These are phyloP conservation scores for Cichladusa arquata DNA, from an alignment of 2,113 vertebrate species.

Conservation along the genomic window DNA sequence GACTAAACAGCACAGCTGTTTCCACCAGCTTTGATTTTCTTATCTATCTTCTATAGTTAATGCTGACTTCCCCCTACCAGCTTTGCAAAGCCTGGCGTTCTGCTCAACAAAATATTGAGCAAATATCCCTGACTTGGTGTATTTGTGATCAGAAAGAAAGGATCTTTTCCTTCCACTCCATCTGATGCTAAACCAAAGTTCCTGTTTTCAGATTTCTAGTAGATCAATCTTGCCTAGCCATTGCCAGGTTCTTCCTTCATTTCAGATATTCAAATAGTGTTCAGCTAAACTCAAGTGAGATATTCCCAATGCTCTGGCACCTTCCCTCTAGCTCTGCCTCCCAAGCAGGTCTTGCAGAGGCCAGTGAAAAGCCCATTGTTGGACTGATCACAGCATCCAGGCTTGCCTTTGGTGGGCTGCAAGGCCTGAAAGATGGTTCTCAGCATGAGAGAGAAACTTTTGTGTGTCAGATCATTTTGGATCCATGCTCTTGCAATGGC, in stretches of 20 bases:
- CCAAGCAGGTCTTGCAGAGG: neutral
- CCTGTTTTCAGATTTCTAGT: neutral
- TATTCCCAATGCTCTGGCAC: neutral
- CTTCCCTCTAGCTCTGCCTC: neutral
- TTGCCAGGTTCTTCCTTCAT: neutral
- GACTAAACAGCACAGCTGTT: neutral
- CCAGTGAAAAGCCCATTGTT: neutral
- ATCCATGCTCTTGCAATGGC: neutral
- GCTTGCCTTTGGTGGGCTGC: neutral
- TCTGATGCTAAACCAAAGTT: neutral
- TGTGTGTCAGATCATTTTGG: neutral
- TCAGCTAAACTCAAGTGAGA: neutral
- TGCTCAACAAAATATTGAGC: neutral
- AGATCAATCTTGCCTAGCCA: neutral
- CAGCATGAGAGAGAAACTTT: neutral
- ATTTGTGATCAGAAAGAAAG: fast-evolving
- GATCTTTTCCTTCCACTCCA: neutral
- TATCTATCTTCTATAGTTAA: neutral
- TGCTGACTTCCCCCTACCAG: neutral
- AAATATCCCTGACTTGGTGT: neutral
- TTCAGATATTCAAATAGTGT: neutral
- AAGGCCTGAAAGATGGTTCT: neutral
- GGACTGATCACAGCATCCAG: neutral
- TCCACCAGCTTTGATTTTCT: neutral
- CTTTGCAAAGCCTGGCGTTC: neutral